phyloP scores from a whole-genome alignment of 2,888 invertebrate genomes.

The Sinodicranocentrus sp. region DNA sequence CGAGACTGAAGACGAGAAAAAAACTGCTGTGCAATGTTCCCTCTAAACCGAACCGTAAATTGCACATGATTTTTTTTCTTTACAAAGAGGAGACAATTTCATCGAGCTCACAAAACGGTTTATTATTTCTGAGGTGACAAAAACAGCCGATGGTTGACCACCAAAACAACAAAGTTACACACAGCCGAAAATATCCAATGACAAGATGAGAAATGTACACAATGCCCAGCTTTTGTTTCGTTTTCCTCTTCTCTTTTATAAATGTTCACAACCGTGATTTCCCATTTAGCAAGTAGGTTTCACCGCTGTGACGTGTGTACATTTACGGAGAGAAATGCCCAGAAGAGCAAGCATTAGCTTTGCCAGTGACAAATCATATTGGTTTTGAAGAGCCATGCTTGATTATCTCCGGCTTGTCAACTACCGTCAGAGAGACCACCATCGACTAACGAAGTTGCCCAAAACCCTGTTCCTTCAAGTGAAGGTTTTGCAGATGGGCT shows the following conservation, averaged over 20 bases:
- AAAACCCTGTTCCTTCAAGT: not conserved
- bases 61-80: too few relatives aligned
- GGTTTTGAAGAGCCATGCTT: constrained; percentile 27
- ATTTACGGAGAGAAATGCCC: not conserved
- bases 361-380: constrained; percentile 38
- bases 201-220: constrained; percentile 3
- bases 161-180: not conserved
- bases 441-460: constrained; percentile 9
- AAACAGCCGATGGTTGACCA: constrained; percentile 22
- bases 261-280: constrained; percentile 22
- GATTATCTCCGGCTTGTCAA: constrained; percentile 60
- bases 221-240: not conserved
- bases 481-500: not conserved
- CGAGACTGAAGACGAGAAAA: too few relatives aligned
- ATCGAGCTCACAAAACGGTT: not conserved
- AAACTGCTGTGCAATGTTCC: too few relatives aligned
- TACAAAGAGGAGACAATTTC: too few relatives aligned
- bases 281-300: constrained; percentile 30
- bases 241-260: not conserved
- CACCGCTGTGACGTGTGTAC: not conserved
- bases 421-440: constrained; percentile 36
- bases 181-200: not conserved
- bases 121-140: constrained; percentile 17
- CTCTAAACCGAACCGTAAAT: too few relatives aligned
- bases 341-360: not conserved